Conservation (phyloP, 2,888 invertebrate species). For the Chorisops tibialis region DNA sequence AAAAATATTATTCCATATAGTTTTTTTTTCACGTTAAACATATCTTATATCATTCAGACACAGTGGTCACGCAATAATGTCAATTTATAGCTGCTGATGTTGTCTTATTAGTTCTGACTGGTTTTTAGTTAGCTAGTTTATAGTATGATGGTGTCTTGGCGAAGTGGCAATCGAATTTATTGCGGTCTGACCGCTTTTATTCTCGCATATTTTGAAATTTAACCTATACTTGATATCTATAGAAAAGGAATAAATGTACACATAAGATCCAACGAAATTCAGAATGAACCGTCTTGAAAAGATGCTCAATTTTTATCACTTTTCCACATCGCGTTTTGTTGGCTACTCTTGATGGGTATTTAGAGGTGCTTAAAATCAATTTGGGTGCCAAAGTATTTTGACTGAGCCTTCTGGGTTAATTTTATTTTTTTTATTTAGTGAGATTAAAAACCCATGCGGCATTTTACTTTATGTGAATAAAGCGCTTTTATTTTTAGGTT, state of each 20-base stretch:
- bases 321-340: neutral
- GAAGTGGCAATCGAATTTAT: conserved; percentile 30
- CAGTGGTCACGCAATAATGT: conserved; percentile 29
- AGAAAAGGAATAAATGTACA: too few relatives aligned
- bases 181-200: conserved; percentile 22
- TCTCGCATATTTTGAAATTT: neutral
- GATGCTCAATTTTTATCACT: neutral
- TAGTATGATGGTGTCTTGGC: neutral
- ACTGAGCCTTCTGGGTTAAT: neutral
- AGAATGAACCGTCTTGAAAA: neutral
- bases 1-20: too few relatives aligned
- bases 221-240: too few relatives aligned
- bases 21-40: too few relatives aligned
- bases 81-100: conserved; percentile 26
- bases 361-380: conserved; percentile 26
- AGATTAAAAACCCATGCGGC: too few relatives aligned
- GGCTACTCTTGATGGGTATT: neutral
- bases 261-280: too few relatives aligned
- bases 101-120: conserved; percentile 14
- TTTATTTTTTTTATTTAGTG: too few relatives aligned
- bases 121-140: conserved; percentile 12
- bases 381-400: conserved; percentile 22
- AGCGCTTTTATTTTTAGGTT: too few relatives aligned
- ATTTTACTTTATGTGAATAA: too few relatives aligned
- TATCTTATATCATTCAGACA: too few relatives aligned